Evolutionary conservation across 2,797 vertebrate species (phyloP), one percentile per base, ranked within the genome.

Genomic region (Emydoidea blandingii): DNA sequence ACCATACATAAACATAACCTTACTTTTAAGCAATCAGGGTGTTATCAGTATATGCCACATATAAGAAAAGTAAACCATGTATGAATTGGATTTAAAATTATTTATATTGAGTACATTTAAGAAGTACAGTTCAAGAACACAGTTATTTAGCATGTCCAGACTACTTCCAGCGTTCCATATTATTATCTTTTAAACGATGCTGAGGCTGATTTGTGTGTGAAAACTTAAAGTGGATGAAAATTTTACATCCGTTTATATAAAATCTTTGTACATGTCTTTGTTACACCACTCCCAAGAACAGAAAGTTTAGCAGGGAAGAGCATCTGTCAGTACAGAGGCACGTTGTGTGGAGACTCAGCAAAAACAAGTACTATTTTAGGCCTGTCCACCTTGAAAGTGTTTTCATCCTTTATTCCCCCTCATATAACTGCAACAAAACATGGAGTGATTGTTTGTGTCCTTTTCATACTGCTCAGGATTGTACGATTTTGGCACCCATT

Each of bases 61-160:
- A 0, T 94, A 94, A 90, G 57, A 89, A 95, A 95, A 96, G 93
- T 78, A 93, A 97, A 95, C 94, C 96, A 97, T 96, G 97, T 97
- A 96, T 97, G 95, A 93, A 97, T 97, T 98, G 95, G 97, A 90
- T 90, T 97, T 96, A 92, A 88, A 82, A 16, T 95, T 97, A 89
- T 97, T 98, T 98, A 93, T 94, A 93, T 92, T 93, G 85, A 96
- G 94, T 97, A 92, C 90, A 83, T 5, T 0, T 88, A 94, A 95
- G 90, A 52, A 96, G 81, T 0, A 1, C 92, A 81, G 54, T 94
- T 97, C 96, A 89, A 95, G 94, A 96, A 68, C 31, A 62, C n/a
- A 37, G 62, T 68, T 84, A 37, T 87, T 96, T 95, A 81, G 74
- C 93, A 47, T 34, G 1, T 15, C 31, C 2, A 0, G 88, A 93